phyloP scores from a whole-genome alignment of 2,113 vertebrate genomes.

The Rissa tridactyla region DNA sequence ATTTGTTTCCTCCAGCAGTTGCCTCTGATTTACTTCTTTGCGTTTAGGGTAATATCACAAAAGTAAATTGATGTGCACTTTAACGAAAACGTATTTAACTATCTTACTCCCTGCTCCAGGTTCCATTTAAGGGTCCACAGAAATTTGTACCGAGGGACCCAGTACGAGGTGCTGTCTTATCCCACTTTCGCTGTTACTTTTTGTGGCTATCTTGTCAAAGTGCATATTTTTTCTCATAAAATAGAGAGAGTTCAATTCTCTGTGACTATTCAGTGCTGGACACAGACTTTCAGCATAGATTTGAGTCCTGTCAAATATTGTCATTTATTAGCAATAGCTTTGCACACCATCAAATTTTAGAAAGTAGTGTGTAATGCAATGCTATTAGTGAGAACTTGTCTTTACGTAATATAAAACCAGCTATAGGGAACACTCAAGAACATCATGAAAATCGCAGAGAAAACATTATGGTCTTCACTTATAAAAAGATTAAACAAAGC shows the following conservation, averaged over 20 bases:
- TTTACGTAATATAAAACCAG: neutral
- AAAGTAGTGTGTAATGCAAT: neutral
- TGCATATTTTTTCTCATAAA: neutral
- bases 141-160: neutral
- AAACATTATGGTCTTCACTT: neutral
- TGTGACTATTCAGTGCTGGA: neutral
- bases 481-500: neutral
- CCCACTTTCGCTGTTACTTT: neutral
- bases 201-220: neutral
- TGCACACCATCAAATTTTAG: neutral
- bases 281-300: neutral
- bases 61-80: neutral
- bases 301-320: neutral
- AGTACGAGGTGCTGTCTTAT: neutral
- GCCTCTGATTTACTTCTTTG: constrained; percentile 5
- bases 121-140: neutral
- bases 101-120: neutral
- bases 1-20: neutral
- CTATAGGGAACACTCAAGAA: neutral
- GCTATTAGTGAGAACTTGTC: neutral
- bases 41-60: neutral
- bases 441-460: neutral
- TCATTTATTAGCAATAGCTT: neutral
- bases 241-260: neutral
- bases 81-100: constrained; percentile 2